Conservation (phyloP, 2,797 vertebrate species). For the Poecilia gillii region DNA sequence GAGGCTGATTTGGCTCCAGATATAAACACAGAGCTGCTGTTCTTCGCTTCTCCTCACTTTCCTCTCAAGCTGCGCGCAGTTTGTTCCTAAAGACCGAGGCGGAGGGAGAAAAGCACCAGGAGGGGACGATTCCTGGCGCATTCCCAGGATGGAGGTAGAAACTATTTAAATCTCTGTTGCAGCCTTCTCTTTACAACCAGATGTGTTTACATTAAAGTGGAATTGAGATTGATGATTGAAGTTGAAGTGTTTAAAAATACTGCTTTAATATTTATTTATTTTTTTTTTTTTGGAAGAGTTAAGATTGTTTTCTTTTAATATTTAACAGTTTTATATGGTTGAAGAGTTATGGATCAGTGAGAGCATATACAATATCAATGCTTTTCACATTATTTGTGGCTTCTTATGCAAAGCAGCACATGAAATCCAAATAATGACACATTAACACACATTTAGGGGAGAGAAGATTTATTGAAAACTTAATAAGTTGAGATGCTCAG, state of each 20-base stretch:
- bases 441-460: not conserved
- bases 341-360: not conserved
- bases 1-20: constrained; percentile 66
- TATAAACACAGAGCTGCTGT: constrained; percentile 65
- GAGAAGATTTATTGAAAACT: not conserved
- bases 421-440: not conserved
- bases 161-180: not conserved
- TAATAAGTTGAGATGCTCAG: not conserved
- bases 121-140: constrained; percentile 36
- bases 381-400: not conserved
- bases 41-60: constrained; percentile 20
- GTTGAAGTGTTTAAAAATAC: not conserved
- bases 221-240: not conserved
- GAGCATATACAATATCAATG: not conserved
- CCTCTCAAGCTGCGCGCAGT: constrained; percentile 22
- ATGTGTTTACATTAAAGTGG: constrained; percentile 25
- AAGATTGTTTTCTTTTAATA: not conserved
- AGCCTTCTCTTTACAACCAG: constrained; percentile 21
- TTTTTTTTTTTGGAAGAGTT: not conserved
- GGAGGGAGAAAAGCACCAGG: not conserved
- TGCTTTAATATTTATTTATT: not conserved
- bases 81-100: constrained; percentile 23
- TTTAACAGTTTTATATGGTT: not conserved
- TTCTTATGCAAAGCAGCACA: not conserved
- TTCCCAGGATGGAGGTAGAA: constrained; percentile 76